These are phyloP conservation scores for Pimpla rufipes DNA, from an alignment of 2,888 invertebrate genomes.

Conservation along the genomic window DNA sequence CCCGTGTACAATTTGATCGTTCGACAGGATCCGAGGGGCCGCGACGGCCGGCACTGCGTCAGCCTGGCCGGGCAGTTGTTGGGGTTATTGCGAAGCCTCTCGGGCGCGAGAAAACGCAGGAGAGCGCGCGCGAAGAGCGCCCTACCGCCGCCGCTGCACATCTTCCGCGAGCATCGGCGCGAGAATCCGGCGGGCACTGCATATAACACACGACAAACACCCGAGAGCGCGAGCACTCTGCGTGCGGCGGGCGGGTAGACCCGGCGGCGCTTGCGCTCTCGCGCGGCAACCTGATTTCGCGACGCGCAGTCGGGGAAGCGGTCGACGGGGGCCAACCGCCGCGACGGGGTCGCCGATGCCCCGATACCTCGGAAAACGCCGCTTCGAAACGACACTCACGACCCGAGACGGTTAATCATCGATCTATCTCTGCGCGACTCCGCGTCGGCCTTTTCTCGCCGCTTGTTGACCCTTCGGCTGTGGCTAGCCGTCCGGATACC, in stretches of 20 bases:
- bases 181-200: conserved; percentile 36
- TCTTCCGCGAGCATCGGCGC: conserved; percentile 48
- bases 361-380: too few relatives aligned
- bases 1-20: conserved; percentile 41
- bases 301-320: conserved; percentile 14
- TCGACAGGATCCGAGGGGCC: conserved; percentile 10
- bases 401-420: too few relatives aligned
- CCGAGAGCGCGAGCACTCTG: conserved; percentile 7
- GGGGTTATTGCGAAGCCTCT: conserved; percentile 18
- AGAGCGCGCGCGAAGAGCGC: conserved; percentile 53
- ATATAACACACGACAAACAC: conserved; percentile 3
- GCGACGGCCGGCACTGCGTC: conserved; percentile 28
- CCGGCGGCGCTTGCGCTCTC: conserved; percentile 38
- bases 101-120: conserved; percentile 38
- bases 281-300: conserved; percentile 33
- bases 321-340: background rate
- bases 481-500: too few relatives aligned
- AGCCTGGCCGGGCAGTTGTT: conserved; percentile 4
- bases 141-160: conserved; percentile 52
- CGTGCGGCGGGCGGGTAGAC: conserved; percentile 1
- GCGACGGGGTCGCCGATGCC: background rate
- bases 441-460: too few relatives aligned
- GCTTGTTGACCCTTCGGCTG: too few relatives aligned
- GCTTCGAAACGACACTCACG: background rate
- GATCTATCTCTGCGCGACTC: too few relatives aligned